Evolutionary conservation across 2,113 vertebrate species (phyloP).

Genomic region (Myrmophylax atrothorax): DNA sequence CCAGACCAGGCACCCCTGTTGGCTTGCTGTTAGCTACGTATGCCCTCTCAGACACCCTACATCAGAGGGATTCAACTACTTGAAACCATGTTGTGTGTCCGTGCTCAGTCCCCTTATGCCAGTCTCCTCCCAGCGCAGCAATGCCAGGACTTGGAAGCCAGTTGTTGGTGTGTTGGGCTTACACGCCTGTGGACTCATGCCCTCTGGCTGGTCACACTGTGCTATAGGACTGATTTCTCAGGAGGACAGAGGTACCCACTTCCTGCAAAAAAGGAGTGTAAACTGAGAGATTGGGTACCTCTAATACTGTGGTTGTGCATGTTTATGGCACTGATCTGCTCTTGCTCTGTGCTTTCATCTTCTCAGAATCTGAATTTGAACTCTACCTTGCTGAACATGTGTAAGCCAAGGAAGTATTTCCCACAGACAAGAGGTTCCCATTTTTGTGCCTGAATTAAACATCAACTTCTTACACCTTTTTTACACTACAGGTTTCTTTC

Average conservation of each 20-base stretch:
- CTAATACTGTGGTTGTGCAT: background rate
- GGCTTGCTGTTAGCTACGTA: fast-evolving
- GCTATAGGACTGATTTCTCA: background rate
- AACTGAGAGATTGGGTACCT: background rate
- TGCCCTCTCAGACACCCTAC: background rate
- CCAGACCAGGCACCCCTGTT: background rate
- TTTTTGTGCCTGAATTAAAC: background rate
- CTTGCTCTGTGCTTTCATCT: background rate
- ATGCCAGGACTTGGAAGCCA: fast-evolving
- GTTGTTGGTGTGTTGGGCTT: fast-evolving
- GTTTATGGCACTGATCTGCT: background rate
- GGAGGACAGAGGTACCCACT: background rate
- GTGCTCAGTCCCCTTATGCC: background rate
- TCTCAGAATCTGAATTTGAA: background rate
- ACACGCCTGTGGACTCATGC: fast-evolving
- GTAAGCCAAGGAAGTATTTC: background rate
- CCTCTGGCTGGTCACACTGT: fast-evolving
- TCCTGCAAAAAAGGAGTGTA: background rate
- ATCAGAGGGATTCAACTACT: fast-evolving
- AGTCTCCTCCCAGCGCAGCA: background rate
- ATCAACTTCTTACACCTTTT: background rate
- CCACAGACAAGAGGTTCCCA: background rate
- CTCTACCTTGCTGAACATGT: background rate
- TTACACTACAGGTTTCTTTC: background rate
- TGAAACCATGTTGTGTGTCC: background rate